Conservation (phyloP, 2,797 vertebrate species). For the Enteromius paludinosus region DNA sequence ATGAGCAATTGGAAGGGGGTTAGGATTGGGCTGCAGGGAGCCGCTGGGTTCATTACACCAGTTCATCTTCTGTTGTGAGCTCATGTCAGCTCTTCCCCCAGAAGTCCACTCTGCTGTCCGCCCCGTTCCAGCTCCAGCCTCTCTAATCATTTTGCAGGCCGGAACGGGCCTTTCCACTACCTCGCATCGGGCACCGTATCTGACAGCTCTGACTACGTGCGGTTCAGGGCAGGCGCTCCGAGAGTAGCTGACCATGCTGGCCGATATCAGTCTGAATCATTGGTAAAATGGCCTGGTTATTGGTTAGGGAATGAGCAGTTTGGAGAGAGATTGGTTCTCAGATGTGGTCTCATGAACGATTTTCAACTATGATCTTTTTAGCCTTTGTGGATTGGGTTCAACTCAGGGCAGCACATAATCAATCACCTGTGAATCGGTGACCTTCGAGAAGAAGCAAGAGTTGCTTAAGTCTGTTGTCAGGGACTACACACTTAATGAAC, state of each 20-base stretch:
- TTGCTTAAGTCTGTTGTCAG: conserved; percentile 62
- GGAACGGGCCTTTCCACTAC: conserved; percentile 25
- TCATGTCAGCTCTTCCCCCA: conserved; percentile 54
- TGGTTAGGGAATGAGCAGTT: conserved; percentile 12
- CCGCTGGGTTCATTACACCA: conserved; percentile 67
- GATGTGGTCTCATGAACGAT: neutral
- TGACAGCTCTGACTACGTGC: conserved; percentile 31
- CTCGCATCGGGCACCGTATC: conserved; percentile 11
- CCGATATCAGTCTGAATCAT: conserved; percentile 39
- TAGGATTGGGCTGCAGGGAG: conserved; percentile 63
- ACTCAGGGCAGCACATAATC: conserved; percentile 57
- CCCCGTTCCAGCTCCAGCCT: conserved; percentile 41
- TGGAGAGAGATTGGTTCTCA: conserved; percentile 28
- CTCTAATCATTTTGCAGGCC: conserved; percentile 59
- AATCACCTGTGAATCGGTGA: conserved; percentile 68
- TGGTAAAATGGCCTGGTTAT: conserved; percentile 29
- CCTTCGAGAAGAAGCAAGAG: conserved; percentile 66
- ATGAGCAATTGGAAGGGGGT: conserved; percentile 66
- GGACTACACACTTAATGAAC: conserved; percentile 69
- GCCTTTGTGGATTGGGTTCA: conserved; percentile 40
- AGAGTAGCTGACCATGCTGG: conserved; percentile 21
- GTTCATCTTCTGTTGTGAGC: conserved; percentile 66
- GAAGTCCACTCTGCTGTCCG: conserved; percentile 54
- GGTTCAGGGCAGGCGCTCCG: conserved; percentile 19
- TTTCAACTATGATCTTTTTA: conserved; percentile 39